phyloP scores from a whole-genome alignment of 2,113 vertebrate genomes.

The Alethe castanea region DNA sequence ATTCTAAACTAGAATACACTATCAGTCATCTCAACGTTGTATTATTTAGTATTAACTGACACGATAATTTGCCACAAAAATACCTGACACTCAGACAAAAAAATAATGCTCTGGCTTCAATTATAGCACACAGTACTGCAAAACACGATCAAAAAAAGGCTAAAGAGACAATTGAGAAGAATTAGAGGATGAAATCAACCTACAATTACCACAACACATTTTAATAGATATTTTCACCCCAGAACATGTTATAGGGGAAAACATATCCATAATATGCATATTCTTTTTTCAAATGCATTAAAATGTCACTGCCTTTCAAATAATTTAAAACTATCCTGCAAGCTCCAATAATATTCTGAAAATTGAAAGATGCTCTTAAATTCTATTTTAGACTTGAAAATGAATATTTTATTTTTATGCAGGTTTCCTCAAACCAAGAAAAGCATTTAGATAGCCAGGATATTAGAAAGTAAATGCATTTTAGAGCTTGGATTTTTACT shows the following conservation, averaged over 20 bases:
- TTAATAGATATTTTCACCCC: not conserved
- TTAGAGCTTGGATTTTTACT: not conserved
- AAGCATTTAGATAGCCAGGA: not conserved
- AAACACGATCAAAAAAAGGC: not conserved
- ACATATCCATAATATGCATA: not conserved
- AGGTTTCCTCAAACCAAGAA: not conserved
- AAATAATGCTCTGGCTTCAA: not conserved
- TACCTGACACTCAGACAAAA: not conserved
- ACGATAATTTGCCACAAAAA: not conserved
- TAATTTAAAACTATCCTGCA: not conserved
- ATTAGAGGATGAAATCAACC: not conserved
- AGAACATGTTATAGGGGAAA: not conserved
- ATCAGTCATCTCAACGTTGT: not conserved
- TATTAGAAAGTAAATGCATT: not conserved
- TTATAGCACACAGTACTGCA: not conserved
- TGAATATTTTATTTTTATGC: not conserved
- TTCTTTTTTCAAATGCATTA: fast-evolving
- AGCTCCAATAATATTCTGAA: not conserved
- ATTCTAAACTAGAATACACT: not conserved
- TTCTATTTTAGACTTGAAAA: not conserved
- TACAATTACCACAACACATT: not conserved
- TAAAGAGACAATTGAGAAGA: not conserved
- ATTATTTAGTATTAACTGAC: not conserved
- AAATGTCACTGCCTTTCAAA: not conserved
- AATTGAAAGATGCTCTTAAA: not conserved